Evolutionary conservation across 2,113 vertebrate genomes (phyloP).

Genomic region (Martes martes): DNA sequence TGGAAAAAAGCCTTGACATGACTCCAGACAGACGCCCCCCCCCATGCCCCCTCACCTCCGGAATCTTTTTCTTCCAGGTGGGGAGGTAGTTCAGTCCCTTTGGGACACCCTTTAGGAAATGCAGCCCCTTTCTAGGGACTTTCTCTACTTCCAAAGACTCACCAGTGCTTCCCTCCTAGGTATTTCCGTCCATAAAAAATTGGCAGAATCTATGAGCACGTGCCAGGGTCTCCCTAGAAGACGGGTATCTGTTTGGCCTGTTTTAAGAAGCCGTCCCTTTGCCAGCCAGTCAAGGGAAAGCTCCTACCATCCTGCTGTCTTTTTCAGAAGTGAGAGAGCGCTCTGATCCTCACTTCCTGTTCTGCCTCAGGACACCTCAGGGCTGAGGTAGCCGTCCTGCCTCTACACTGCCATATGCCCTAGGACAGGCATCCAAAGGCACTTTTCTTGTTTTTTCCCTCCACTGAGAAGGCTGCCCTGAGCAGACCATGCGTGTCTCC

Average conservation of each 20-base stretch:
- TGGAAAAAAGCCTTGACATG: not conserved
- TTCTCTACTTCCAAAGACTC: not conserved
- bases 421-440: too few relatives aligned
- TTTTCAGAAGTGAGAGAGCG: not conserved
- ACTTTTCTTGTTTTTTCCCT: not conserved
- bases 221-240: not conserved
- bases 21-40: not conserved
- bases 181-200: not conserved
- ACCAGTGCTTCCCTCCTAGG: not conserved
- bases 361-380: not conserved
- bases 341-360: not conserved
- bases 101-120: not conserved
- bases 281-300: not conserved
- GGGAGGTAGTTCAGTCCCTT: not conserved
- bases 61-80: not conserved
- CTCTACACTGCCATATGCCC: not conserved
- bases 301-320: not conserved
- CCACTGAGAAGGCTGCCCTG: not conserved
- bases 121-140: not conserved
- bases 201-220: not conserved
- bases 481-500: not conserved
- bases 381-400: not conserved
- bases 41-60: not conserved
- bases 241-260: not conserved
- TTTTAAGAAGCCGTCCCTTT: not conserved